Evolutionary conservation across 30 jellyfish, hydroid and myxozoan species (phyloP).

Genomic region (Sanderia malayensis): DNA sequence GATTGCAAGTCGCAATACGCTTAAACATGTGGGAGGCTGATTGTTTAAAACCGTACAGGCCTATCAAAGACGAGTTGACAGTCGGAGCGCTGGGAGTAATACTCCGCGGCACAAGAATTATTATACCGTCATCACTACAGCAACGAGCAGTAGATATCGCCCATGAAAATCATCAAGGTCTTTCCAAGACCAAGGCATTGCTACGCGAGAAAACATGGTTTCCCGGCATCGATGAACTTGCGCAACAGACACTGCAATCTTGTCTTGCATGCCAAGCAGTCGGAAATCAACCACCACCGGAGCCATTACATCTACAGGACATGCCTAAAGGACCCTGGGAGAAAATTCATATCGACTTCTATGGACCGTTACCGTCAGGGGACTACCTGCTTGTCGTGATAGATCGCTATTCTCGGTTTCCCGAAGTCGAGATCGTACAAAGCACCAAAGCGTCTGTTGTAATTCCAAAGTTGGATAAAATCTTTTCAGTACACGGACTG

Average conservation of each 20-base stretch:
- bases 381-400: constrained; percentile 28
- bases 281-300: constrained; percentile 5
- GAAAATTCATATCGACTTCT: constrained; percentile 14
- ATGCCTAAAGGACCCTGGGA: constrained; percentile 32
- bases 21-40: constrained; percentile 2
- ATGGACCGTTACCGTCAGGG: constrained; percentile 26
- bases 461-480: no score
- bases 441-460: background rate
- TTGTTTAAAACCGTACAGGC: background rate
- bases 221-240: constrained; percentile 39
- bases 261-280: constrained; percentile 38
- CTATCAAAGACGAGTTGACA: constrained; percentile 17
- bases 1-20: constrained; percentile 6
- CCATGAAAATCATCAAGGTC: constrained; percentile 50
- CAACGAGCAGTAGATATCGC: constrained; percentile 45
- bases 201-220: constrained; percentile 36
- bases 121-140: constrained; percentile 42
- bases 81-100: constrained; percentile 11
- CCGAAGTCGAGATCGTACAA: constrained; percentile 10
- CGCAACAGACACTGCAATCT: constrained; percentile 13
- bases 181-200: constrained; percentile 42
- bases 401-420: no score
- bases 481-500: constrained; percentile 12
- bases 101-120: constrained; percentile 46
- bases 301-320: constrained; percentile 13